Percentiles rank a stretch among this genome's conserved stretches.
Evolutionary conservation across 2,797 vertebrate genomes (phyloP).

Genomic region (Anas flavirostris): DNA sequence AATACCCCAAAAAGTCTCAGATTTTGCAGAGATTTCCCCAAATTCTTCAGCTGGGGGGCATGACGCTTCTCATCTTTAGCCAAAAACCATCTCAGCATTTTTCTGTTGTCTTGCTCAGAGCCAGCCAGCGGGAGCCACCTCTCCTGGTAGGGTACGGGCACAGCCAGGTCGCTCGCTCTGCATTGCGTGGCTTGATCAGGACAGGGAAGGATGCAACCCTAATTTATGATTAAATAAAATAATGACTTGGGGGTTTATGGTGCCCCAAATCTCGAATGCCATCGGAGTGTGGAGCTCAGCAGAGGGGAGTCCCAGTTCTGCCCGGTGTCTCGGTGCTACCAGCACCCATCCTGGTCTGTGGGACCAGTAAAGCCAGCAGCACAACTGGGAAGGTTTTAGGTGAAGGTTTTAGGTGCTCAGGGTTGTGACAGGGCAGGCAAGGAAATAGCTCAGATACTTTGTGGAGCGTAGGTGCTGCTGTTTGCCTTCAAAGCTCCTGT

Average conservation of each 20-base stretch:
- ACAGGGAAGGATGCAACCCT: neutral
- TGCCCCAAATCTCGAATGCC: accelerated
- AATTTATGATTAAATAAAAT: no score
- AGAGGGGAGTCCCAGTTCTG: neutral
- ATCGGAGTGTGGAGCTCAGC: neutral
- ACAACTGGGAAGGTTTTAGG: neutral
- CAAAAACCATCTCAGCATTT: neutral
- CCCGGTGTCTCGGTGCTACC: accelerated
- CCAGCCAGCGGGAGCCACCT: accelerated
- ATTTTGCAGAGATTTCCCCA: slow-evolving; percentile 26
- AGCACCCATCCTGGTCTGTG: accelerated
- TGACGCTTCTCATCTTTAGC: neutral
- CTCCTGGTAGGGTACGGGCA: neutral
- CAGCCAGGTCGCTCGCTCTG: accelerated
- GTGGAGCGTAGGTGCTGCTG: neutral
- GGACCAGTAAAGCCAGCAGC: neutral
- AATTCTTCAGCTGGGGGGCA: neutral
- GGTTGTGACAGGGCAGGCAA: neutral
- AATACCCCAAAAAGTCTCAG: slow-evolving; percentile 36
- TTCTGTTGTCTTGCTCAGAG: neutral
- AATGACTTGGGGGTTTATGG: neutral
- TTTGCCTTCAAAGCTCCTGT: neutral
- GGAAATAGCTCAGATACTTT: neutral
- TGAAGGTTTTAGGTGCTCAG: no score
- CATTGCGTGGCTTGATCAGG: accelerated